Evolutionary conservation across 2,888 invertebrate genomes (phyloP), one percentile per base, ranked within the genome.

Genomic region (Ferrisia virgata): DNA sequence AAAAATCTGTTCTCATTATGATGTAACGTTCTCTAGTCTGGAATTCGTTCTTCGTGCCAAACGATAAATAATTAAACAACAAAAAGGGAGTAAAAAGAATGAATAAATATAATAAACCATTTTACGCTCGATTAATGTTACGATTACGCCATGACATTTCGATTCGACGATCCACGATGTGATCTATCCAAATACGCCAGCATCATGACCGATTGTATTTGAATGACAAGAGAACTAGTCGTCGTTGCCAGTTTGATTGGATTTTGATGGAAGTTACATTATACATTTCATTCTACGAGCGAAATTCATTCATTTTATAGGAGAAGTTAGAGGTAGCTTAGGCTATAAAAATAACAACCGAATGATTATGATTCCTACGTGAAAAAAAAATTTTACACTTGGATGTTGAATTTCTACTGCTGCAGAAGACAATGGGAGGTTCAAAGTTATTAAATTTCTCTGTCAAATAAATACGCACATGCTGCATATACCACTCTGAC

Each of bases 1-100:
- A 47, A n/a, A 47, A 47, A 47, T 47, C 47, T 47, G 18, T 18
- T 64, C 28, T 64, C 58, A 28, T 64, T 22, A 28, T 64, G 58
- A 64, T 28, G 58, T 64, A 64, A 64, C 58, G 9, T 64, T 47
- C 18, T 4, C 58, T n/a, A n/a, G 58, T 28, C 47, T 47, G 58
- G 58, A 64, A 64, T 64, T 25, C 25, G 18, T 25, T 64, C 25
- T 13, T 28, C 22, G 28, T 28, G 22, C 58, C 58, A 28, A 64
- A 64, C 58, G 58, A 64, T 64, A 64, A 64, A 64, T 64, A 64
- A 64, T 64, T 64, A 64, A n/a, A 64, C 58, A 13, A 47, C 47
- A 8, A 47, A 18, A 18, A 18, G 47, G 18, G 47, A 18, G 18
- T 3, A 40, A 40, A 40, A 40, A 40, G 40, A 40, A 47, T 43